Evolutionary conservation across 2,113 vertebrate genomes (phyloP).

Genomic region (Mesitornis unicolor): DNA sequence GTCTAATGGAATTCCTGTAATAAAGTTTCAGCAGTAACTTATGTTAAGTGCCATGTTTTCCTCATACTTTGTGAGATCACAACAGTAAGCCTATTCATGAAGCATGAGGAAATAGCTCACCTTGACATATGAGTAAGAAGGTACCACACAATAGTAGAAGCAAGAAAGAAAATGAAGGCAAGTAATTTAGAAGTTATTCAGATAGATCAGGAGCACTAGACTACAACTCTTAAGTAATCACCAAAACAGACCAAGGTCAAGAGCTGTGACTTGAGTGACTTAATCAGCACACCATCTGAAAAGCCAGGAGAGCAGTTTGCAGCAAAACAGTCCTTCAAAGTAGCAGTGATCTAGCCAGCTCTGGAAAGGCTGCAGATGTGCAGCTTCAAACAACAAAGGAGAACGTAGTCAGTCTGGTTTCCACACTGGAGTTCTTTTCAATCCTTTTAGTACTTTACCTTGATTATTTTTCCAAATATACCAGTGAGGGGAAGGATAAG

Average conservation of each 20-base stretch:
- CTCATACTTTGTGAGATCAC: background rate
- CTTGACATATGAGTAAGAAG: slow-evolving; percentile 1
- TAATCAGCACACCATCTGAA: background rate
- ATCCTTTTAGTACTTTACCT: background rate
- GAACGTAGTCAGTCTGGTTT: background rate
- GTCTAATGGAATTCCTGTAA: background rate
- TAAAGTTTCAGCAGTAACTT: background rate
- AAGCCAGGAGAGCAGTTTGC: background rate
- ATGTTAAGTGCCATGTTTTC: background rate
- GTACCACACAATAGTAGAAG: background rate
- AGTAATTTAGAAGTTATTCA: slow-evolving; percentile 28
- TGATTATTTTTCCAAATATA: background rate
- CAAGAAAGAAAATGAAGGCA: background rate
- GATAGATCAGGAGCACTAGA: background rate
- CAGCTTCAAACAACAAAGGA: background rate
- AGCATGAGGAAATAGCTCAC: background rate
- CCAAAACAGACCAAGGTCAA: background rate
- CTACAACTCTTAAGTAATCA: background rate
- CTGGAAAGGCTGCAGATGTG: background rate
- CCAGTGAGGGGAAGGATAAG: background rate
- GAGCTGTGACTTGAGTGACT: background rate
- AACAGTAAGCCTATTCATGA: background rate
- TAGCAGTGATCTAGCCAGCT: background rate
- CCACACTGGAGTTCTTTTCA: background rate
- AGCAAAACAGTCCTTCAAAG: background rate